phyloP scores from a whole-genome alignment of 2,797 vertebrate genomes.

The Protonibea diacanthus region DNA sequence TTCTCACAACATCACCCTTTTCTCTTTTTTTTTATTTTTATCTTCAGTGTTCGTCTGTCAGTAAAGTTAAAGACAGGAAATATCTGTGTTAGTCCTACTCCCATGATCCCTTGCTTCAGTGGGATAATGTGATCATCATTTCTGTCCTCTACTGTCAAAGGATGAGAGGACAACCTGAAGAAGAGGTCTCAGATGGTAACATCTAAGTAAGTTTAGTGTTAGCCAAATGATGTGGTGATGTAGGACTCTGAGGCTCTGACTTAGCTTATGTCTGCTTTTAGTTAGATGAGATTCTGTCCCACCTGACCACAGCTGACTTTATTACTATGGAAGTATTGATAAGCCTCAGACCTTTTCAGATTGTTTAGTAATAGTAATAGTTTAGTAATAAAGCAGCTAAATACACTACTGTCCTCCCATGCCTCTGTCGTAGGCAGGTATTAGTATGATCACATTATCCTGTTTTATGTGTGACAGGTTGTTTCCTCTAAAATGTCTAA shows the following conservation, averaged over 20 bases:
- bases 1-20: slow-evolving; percentile 12
- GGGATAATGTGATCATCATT: too few relatives aligned
- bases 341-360: slow-evolving; percentile 21
- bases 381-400: slow-evolving; percentile 1
- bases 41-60: background rate
- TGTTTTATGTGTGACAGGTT: background rate
- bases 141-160: background rate
- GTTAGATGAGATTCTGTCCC: background rate
- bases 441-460: background rate
- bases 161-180: background rate
- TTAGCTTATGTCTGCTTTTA: background rate
- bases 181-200: slow-evolving; percentile 6
- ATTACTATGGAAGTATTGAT: slow-evolving; percentile 19
- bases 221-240: slow-evolving; percentile 5
- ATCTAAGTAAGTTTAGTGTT: slow-evolving; percentile 17
- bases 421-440: background rate
- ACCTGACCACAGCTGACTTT: background rate
- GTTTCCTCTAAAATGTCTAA: background rate
- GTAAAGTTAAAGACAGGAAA: background rate
- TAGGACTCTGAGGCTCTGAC: background rate
- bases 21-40: slow-evolving; percentile 1
- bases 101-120: background rate
- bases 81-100: background rate
- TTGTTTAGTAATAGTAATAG: background rate
- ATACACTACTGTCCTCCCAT: background rate